These are phyloP conservation scores for Agrenia bidenticulata DNA, from an alignment of 2,888 invertebrate species.

Conservation along the genomic window DNA sequence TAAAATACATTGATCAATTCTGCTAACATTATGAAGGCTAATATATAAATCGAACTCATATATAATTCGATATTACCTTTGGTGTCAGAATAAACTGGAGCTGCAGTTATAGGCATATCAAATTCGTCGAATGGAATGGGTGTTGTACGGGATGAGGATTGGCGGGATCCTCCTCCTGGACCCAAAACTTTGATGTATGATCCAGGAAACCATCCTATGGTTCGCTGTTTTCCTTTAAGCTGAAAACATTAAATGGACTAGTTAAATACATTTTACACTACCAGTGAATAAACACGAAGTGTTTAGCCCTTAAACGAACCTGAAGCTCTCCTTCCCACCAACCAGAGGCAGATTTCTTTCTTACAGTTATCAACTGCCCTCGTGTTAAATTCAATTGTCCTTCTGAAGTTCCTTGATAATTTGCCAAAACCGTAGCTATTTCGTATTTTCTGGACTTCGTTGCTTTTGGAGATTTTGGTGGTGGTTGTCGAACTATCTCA, in stretches of 20 bases:
- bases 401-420: conserved; percentile 77
- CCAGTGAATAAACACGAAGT: too few relatives aligned
- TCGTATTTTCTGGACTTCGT: conserved; percentile 59
- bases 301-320: conserved; percentile 58
- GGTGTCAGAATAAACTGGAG: conserved; percentile 48
- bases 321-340: conserved; percentile 99
- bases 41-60: neutral
- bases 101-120: conserved; percentile 50
- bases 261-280: neutral
- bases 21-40: neutral
- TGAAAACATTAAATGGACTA: conserved; percentile 49
- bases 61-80: too few relatives aligned
- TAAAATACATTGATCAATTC: neutral
- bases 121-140: conserved; percentile 61
- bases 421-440: conserved; percentile 91
- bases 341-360: conserved; percentile 93
- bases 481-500: conserved; percentile 38
- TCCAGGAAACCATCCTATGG: conserved; percentile 99
- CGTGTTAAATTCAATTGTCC: conserved; percentile 88
- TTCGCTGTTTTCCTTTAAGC: conserved; percentile 77
- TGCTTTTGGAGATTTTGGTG: conserved; percentile 50
- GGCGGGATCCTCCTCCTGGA: conserved; percentile 51
- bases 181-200: conserved; percentile 57
- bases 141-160: conserved; percentile 65
- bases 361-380: conserved; percentile 92